A percentile compares a stretch with the other conserved stretches of the same genome.
Evolutionary conservation across 2,888 invertebrate genomes (phyloP).

Genomic region (Drosophila tripunctata): DNA sequence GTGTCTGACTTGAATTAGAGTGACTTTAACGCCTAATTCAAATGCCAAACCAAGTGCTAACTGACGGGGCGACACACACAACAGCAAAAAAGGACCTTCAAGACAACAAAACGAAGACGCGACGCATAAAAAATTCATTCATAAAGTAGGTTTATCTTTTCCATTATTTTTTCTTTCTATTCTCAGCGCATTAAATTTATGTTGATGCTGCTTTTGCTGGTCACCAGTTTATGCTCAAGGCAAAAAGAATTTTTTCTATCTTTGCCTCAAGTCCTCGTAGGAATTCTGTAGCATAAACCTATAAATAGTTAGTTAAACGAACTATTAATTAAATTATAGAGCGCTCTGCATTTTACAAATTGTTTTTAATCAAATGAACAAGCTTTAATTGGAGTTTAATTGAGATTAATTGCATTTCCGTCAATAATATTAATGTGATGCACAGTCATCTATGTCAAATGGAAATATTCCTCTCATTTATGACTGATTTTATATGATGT

Average conservation of each 20-base stretch:
- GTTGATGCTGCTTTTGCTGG: slow-evolving; percentile 14
- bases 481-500: background rate
- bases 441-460: background rate
- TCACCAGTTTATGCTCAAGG: slow-evolving; percentile 3
- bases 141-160: slow-evolving; percentile 63
- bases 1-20: slow-evolving; percentile 67
- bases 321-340: slow-evolving; percentile 35
- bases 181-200: slow-evolving; percentile 4
- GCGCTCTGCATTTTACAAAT: slow-evolving; percentile 4
- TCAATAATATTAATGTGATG: slow-evolving; percentile 9
- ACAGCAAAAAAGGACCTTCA: slow-evolving; percentile 3
- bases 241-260: background rate
- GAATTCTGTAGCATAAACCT: too few species aligned
- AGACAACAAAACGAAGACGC: slow-evolving; percentile 19
- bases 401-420: slow-evolving; percentile 18
- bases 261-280: background rate
- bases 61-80: background rate
- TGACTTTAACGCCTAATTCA: slow-evolving; percentile 41
- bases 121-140: slow-evolving; percentile 71
- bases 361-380: slow-evolving; percentile 28
- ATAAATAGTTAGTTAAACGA: background rate
- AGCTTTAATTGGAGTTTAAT: slow-evolving; percentile 31
- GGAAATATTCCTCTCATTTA: background rate
- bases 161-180: slow-evolving; percentile 23
- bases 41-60: slow-evolving; percentile 22